Evolutionary conservation across 1,140 invertebrate species (phyloP).

Genomic region (Aphidius gifuensis): DNA sequence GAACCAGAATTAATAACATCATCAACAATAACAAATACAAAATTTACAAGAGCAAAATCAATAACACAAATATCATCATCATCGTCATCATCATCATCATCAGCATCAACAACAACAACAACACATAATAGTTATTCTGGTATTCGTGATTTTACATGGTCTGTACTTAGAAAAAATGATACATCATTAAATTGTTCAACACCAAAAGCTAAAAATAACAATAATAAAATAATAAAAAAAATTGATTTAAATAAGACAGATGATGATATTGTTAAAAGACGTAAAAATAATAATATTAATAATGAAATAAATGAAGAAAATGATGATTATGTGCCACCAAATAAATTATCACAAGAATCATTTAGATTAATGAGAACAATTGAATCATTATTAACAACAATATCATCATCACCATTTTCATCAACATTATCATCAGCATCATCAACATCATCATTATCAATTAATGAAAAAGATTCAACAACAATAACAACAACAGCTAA

Average conservation of each 20-base stretch:
- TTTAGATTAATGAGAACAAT: slow-evolving; percentile 65
- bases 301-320: slow-evolving; percentile 49
- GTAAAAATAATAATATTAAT: slow-evolving; percentile 31
- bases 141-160: slow-evolving; percentile 48
- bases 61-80: slow-evolving; percentile 37
- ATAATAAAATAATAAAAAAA: not conserved
- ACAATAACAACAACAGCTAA: not conserved
- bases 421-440: slow-evolving; percentile 21
- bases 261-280: slow-evolving; percentile 37
- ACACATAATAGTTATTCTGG: slow-evolving; percentile 25
- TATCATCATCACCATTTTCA: slow-evolving; percentile 32
- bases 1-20: slow-evolving; percentile 24
- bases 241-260: slow-evolving; percentile 35
- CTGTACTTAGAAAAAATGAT: slow-evolving; percentile 47
- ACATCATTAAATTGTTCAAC: slow-evolving; percentile 32
- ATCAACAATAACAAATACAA: slow-evolving; percentile 23
- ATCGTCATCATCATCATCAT: slow-evolving; percentile 35
- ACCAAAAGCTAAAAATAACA: slow-evolving; percentile 31
- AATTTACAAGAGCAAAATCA: slow-evolving; percentile 48
- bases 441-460: slow-evolving; percentile 17
- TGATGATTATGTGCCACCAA: slow-evolving; percentile 51
- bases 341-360: slow-evolving; percentile 67
- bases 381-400: slow-evolving; percentile 62
- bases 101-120: slow-evolving; percentile 50
- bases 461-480: slow-evolving; percentile 13